Base-by-base conservation (phyloP, 2,113 vertebrate species). In the Catharus fuscescens region DNA sequence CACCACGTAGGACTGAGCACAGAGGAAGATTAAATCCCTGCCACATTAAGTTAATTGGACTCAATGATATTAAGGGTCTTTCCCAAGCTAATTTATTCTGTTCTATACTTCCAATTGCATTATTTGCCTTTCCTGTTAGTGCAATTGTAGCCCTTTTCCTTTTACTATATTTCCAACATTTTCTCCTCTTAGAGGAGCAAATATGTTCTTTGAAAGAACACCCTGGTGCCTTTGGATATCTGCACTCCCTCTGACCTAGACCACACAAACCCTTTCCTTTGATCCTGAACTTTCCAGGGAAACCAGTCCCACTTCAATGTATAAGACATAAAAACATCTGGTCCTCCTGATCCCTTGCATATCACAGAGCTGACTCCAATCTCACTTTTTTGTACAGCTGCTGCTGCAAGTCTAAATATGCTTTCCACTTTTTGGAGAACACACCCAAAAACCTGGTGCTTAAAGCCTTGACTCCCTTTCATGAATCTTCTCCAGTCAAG, bases 21-120 rank as follows among this genome's bases (percentile, higher is more conserved):
- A 69, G 5, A 6, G 10, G 20, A 77, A 78, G 6, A 14, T 18
- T 38, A 32, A 47, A 50, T 28, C 9, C 6, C 23, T 59, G 18
- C 6, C 3, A 32, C 2, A 1, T 26, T 13, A 77, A 17, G 3
- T 47, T 60, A 2, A 15, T 6, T 65, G 5, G n/a, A 61, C 28
- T 61, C 6, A 1, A 2, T 8, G 6, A 61, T 14, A 42, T 26
- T n/a, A 72, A 80, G 5, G 6, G 7, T 16, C 48, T 72, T 77
- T 72, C 24, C 40, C 38, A 69, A 54, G 7, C 16, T 23, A 45
- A 66, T 38, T 32, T 8, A 71, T 16, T 64, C 15, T 28, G 1
- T 24, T 80, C 34, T 44, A 52, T 4, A 23, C 3, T 72, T 83
- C 45, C 15, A n/a, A n/a, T 6, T 74, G 28, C 10, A n/a, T 4